These are phyloP conservation scores for Rachycentron canadum DNA, from an alignment of 2,797 vertebrate genomes.

Conservation along the genomic window DNA sequence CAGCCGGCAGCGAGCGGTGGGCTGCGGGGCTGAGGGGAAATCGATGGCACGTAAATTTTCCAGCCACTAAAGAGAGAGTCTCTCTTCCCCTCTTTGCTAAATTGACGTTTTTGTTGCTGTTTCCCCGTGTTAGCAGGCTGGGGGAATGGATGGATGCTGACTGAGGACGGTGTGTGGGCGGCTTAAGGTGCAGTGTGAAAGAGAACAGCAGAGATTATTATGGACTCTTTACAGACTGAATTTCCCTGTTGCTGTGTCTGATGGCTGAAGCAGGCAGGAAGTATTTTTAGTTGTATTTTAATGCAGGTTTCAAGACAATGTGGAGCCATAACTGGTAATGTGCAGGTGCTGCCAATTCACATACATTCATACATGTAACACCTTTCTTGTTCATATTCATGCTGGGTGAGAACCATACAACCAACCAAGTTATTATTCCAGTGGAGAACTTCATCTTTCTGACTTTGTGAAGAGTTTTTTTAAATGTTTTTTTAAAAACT, in stretches of 20 bases:
- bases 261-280: conserved; percentile 26
- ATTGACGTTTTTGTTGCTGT: conserved; percentile 46
- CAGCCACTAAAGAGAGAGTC: conserved; percentile 25
- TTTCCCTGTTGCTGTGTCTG: conserved; percentile 20
- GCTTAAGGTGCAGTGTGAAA: conserved; percentile 34
- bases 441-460: background rate
- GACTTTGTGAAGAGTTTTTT: too few relatives aligned
- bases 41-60: conserved; percentile 60
- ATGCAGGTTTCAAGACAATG: conserved; percentile 22
- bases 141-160: conserved; percentile 22
- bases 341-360: conserved; percentile 23
- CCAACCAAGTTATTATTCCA: too few relatives aligned
- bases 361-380: background rate
- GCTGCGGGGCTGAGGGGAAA: conserved; percentile 54
- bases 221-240: conserved; percentile 33
- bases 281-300: conserved; percentile 63
- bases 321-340: background rate
- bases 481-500: too few relatives aligned
- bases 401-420: too few relatives aligned
- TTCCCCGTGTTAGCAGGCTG: conserved; percentile 25
- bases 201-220: conserved; percentile 50
- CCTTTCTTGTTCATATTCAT: too few relatives aligned
- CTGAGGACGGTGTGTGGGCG: conserved; percentile 37
- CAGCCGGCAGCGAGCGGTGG: background rate
- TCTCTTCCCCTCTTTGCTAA: conserved; percentile 46